Evolutionary conservation across 2,888 invertebrate genomes (phyloP), one percentile per base, ranked within the genome.

Genomic region (Cosmorhoe ocellata): DNA sequence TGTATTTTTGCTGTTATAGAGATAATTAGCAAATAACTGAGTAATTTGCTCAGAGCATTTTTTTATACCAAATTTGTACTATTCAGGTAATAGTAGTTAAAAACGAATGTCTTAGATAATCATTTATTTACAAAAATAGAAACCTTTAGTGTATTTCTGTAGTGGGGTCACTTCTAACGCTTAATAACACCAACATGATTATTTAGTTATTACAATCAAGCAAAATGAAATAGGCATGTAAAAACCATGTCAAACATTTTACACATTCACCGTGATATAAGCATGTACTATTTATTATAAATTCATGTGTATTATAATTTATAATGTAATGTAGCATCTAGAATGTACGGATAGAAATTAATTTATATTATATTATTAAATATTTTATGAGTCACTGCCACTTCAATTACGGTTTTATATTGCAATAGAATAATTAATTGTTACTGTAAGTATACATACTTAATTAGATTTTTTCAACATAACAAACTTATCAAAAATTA

Each of bases 121-220:
- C 66, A 67, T 86, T 87, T 89, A 89, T 87, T 87, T 87, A 88
- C 86, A 89, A 88, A 86, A 88, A 84, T 87, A 86, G 78, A 84
- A 83, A 83, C 74, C 64, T 74, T 69, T 72, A 73, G 68, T 72
- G 72, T 67, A 69, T 74, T 70, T 69, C 60, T 18, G 50, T 74
- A 73, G 63, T 69, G 66, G 63, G 68, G 71, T 73, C 64, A 68
- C 66, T 63, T 60, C 64, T 66, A 67, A 62, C 68, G 64, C 68
- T 66, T 68, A 70, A 64, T 73, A 24, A 76, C 76, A 77, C 77
- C 77, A 80, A 82, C 83, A 76, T 83, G 78, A 81, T 84, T 81
- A 18, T 18, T 64, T 63, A 67, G 67, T 61, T 53, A 41, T 42
- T 49, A 31, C 44, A 56, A 51, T 44, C 39, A 49, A 47, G 45